These are phyloP conservation scores for Cyrtonyx montezumae DNA, from an alignment of 2,113 vertebrate genomes.

Conservation along the genomic window DNA sequence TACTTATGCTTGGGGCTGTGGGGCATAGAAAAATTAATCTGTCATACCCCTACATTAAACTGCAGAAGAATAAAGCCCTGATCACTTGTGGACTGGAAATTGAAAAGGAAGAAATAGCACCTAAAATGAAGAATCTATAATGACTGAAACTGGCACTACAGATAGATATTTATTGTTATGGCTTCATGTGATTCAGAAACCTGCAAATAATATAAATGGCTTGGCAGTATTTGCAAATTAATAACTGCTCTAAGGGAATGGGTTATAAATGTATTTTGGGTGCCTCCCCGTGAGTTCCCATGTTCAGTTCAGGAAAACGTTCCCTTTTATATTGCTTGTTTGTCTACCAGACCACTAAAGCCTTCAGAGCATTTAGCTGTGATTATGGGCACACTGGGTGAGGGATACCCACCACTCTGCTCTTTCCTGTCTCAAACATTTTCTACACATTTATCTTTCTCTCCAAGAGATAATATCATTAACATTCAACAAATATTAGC, in stretches of 20 bases:
- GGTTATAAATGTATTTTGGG: not conserved
- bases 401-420: not conserved
- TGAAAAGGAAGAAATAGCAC: not conserved
- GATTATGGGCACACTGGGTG: not conserved
- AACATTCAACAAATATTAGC: constrained; percentile 20
- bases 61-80: not conserved
- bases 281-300: not conserved
- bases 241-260: not conserved
- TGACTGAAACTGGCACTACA: not conserved
- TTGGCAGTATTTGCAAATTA: not conserved
- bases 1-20: not conserved
- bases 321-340: not conserved
- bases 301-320: not conserved
- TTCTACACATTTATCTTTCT: not conserved
- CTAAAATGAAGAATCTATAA: not conserved
- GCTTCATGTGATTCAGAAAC: not conserved
- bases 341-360: not conserved
- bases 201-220: not conserved
- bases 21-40: not conserved
- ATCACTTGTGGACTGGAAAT: not conserved
- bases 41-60: not conserved
- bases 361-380: not conserved
- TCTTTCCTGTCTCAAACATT: not conserved
- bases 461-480: not conserved
- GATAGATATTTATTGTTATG: not conserved